These are phyloP conservation scores for Megalops cyprinoides DNA, from an alignment of 2,797 vertebrate genomes.

Conservation along the genomic window DNA sequence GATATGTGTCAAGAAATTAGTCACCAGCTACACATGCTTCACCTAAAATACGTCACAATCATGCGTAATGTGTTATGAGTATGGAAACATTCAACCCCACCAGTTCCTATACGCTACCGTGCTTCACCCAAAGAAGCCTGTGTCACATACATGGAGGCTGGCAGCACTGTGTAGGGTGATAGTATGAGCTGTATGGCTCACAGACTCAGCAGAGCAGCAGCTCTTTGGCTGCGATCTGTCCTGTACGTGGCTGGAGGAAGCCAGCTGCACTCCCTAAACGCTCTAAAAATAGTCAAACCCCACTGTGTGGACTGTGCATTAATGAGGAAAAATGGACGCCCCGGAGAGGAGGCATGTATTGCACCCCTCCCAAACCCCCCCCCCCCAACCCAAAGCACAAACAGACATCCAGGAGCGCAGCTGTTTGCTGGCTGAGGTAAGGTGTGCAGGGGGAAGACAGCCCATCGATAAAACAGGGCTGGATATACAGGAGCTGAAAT, in stretches of 20 bases:
- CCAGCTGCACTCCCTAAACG: constrained; percentile 36
- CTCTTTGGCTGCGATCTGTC: background rate
- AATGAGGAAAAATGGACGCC: no score
- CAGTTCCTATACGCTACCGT: background rate
- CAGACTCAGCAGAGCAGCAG: background rate
- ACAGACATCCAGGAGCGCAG: background rate
- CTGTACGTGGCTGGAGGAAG: constrained; percentile 29
- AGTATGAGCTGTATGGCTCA: background rate
- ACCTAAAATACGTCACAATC: constrained; percentile 8
- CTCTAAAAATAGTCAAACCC: constrained; percentile 58
- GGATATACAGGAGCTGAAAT: constrained; percentile 42
- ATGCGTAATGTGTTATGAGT: constrained; percentile 1
- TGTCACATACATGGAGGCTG: background rate
- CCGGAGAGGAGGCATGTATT: no score
- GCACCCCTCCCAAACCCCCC: background rate
- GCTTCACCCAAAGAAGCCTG: no score
- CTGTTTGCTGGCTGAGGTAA: background rate
- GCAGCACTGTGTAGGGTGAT: background rate
- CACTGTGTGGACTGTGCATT: no score
- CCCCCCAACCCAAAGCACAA: background rate
- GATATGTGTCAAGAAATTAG: constrained; percentile 61
- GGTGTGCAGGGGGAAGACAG: constrained; percentile 38
- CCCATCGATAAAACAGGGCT: constrained; percentile 41
- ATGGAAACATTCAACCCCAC: background rate
- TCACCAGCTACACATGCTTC: constrained; percentile 48